These are phyloP conservation scores for Rana temporaria DNA, from an alignment of 2,113 vertebrate species.

Conservation along the genomic window DNA sequence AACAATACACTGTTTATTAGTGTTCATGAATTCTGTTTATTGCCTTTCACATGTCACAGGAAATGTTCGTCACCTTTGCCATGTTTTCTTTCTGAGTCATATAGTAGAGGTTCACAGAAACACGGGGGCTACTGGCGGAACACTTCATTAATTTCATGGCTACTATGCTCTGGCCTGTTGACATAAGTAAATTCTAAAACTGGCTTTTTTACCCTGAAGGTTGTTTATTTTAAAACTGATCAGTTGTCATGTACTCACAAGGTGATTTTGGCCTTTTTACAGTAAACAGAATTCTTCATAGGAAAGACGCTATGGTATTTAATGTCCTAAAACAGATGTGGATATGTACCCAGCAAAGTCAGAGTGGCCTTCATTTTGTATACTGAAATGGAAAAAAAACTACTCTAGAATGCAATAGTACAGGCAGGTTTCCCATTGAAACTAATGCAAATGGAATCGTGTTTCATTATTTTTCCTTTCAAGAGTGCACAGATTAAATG, in stretches of 20 bases:
- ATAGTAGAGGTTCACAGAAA: too few species aligned
- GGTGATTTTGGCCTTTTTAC: neutral
- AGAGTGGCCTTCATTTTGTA: neutral
- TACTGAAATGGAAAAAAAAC: neutral
- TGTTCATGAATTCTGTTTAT: too few species aligned
- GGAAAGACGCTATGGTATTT: neutral
- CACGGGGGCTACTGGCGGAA: too few species aligned
- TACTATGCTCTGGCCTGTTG: too few species aligned
- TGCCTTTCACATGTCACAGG: too few species aligned
- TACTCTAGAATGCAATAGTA: neutral
- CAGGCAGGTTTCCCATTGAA: neutral
- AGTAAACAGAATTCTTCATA: neutral
- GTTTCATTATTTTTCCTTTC: neutral
- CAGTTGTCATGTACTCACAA: neutral
- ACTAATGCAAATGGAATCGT: neutral
- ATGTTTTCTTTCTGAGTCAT: too few species aligned
- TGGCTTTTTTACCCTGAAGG: neutral
- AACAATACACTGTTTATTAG: too few species aligned
- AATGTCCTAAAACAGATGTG: neutral
- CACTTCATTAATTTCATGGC: too few species aligned
- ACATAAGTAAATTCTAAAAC: too few species aligned
- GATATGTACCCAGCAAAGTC: neutral
- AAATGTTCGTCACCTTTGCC: too few species aligned
- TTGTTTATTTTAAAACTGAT: slow-evolving; percentile 10
- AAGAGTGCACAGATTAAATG: neutral